These are phyloP conservation scores for Arrhamphus sclerolepis DNA, from an alignment of 2,797 vertebrate species.

Conservation along the genomic window DNA sequence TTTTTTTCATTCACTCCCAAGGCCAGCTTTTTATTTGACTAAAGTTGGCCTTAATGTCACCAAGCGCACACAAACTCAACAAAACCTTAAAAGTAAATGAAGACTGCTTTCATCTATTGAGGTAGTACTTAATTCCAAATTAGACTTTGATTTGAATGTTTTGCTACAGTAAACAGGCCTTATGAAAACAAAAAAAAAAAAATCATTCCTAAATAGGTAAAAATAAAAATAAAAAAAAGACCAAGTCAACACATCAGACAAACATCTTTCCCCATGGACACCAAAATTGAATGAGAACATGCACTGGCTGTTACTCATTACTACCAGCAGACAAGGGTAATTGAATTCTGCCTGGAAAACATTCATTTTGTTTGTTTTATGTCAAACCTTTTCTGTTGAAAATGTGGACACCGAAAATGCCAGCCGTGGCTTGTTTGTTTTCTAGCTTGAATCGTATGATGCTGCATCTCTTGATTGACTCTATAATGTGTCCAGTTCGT, in stretches of 20 bases:
- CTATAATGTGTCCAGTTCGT: constrained; percentile 7
- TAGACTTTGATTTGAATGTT: constrained; percentile 69
- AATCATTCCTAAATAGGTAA: constrained; percentile 46
- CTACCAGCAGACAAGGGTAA: constrained; percentile 68
- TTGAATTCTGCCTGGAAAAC: constrained; percentile 71
- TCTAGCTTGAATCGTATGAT: constrained; percentile 16
- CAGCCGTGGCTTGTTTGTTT: constrained; percentile 12
- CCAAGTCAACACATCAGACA: constrained; percentile 64
- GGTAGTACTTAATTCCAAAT: constrained; percentile 60
- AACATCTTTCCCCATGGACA: constrained; percentile 65
- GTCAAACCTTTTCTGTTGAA: constrained; percentile 48
- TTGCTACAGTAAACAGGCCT: constrained; percentile 62
- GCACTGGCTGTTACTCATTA: constrained; percentile 76
- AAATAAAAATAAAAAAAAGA: constrained; percentile 34
- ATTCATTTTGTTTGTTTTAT: constrained; percentile 66
- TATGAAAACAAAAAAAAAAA: constrained; percentile 49
- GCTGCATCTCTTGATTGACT: constrained; percentile 5
- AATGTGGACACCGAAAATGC: constrained; percentile 24
- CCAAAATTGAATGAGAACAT: constrained; percentile 77
- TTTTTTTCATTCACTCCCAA: constrained; percentile 44
- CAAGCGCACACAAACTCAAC: constrained; percentile 23
- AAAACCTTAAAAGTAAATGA: constrained; percentile 51
- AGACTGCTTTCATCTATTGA: constrained; percentile 61
- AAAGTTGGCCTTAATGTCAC: constrained; percentile 37
- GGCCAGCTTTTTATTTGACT: constrained; percentile 46